Base-by-base conservation (phyloP, 2,888 invertebrate genomes). In the Minunthozetes semirufus region DNA sequence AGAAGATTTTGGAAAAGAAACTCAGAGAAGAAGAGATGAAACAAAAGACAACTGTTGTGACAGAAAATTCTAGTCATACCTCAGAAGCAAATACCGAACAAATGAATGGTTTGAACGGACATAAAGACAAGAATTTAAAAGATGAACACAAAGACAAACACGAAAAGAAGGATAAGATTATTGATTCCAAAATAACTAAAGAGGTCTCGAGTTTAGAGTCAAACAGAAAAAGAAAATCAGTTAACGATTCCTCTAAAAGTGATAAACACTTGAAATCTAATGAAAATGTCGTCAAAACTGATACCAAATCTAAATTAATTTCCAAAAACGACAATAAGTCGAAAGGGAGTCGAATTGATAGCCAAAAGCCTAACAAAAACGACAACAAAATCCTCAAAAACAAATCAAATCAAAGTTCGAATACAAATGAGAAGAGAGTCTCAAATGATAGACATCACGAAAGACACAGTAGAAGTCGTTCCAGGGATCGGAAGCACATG, bases 1-100 rank as follows among this genome's bases (percentile, higher is more conserved):
- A 82, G 72, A 82, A 81, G 17, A 80, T 82, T 27, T 77, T 83
- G 11, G 80, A 81, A 76, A 83, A 83, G 22, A 81, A 82, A 76
- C 78, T 83, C 9, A 72, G 53, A 56, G 53, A 72, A 72, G 53
- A 50, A 25, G 71, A 72, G 56, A 33, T 72, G 19, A 72, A 72
- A 33, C 27, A 59, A 13, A 33, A 42, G n/a, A 68, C n/a, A 22
- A 38, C 6, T 66, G 68, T 1, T 66, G 68, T n/a, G 22, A 63
- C 6, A 17, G 68, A 46, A 8, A 68, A 68, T 1, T 22, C 42
- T 46, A 68, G 53, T 72, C 56, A 56, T 72, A 6, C 19, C 53
- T 38, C 27, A 27, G 48, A 72, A 15, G 48, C 22, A 13, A 68
- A 19, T 19, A 42, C 1, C 19, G n/a, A 68, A 8, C 68, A 42